Percentiles rank a stretch among this genome's conserved stretches.
Conservation (phyloP, 2,888 invertebrate species). For the Drosophila setosimentum region DNA sequence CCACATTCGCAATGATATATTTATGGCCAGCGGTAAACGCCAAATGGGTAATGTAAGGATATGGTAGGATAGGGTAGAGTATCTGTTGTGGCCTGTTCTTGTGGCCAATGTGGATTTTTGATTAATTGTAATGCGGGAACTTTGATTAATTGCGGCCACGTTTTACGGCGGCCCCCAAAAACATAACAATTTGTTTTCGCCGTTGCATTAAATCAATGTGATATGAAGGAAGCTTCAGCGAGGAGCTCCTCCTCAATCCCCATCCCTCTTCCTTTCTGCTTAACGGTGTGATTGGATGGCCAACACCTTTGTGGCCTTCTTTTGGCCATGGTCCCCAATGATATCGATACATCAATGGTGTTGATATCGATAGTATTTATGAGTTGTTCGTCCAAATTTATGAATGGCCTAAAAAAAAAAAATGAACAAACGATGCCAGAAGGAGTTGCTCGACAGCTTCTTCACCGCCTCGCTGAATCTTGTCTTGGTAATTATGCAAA, state of each 20-base stretch:
- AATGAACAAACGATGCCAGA: constrained; percentile 16
- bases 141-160: constrained; percentile 76
- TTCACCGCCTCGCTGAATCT: background rate
- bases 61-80: background rate
- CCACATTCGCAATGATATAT: constrained; percentile 67
- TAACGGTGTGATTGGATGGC: constrained; percentile 68
- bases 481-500: constrained; percentile 71
- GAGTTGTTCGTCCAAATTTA: constrained; percentile 64
- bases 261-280: background rate
- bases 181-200: constrained; percentile 79
- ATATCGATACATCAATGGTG: constrained; percentile 31
- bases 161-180: constrained; percentile 44
- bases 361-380: constrained; percentile 61
- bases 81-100: background rate
- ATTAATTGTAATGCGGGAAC: constrained; percentile 78
- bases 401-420: constrained; percentile 56
- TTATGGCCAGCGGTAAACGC: constrained; percentile 48
- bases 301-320: constrained; percentile 60
- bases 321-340: constrained; percentile 10
- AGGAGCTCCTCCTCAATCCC: background rate
- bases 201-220: constrained; percentile 74
- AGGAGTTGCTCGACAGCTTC: constrained; percentile 4
- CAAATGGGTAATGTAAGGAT: background rate
- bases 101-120: constrained; percentile 56
- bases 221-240: background rate